Conservation (phyloP, 2,888 invertebrate genomes). For the Crioceris asparagi region DNA sequence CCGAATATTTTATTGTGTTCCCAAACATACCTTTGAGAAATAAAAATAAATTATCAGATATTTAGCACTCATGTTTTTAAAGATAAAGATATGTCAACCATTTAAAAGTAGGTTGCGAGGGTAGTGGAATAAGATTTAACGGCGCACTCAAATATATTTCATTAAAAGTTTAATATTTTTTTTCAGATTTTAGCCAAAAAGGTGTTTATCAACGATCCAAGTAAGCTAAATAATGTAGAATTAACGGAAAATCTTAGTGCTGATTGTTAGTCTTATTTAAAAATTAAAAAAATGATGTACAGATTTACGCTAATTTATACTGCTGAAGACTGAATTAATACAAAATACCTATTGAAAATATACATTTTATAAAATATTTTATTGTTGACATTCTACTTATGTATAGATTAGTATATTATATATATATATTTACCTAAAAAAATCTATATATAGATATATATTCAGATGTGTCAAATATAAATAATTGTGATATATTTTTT, state of each 20-base stretch:
- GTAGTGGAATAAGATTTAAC: too few relatives aligned
- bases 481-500: constrained; percentile 32
- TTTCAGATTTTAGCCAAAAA: constrained; percentile 66
- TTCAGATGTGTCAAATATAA: constrained; percentile 36
- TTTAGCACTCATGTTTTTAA: too few relatives aligned
- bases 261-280: constrained; percentile 25
- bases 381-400: constrained; percentile 20
- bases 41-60: too few relatives aligned
- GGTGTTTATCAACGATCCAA: constrained; percentile 71
- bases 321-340: constrained; percentile 29
- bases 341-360: constrained; percentile 26
- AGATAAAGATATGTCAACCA: too few relatives aligned
- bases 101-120: too few relatives aligned
- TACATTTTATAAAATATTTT: constrained; percentile 31
- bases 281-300: too few relatives aligned
- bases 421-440: constrained; percentile 12
- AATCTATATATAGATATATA: constrained; percentile 12
- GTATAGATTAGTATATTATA: constrained; percentile 10
- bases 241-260: constrained; percentile 24
- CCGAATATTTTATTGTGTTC: too few relatives aligned
- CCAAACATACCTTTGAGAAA: too few relatives aligned
- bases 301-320: constrained; percentile 14
- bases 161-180: too few relatives aligned
- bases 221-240: constrained; percentile 50
- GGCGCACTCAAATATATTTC: too few relatives aligned